Evolutionary conservation across 2,797 vertebrate genomes (phyloP).

Genomic region (Clangula hyemalis): DNA sequence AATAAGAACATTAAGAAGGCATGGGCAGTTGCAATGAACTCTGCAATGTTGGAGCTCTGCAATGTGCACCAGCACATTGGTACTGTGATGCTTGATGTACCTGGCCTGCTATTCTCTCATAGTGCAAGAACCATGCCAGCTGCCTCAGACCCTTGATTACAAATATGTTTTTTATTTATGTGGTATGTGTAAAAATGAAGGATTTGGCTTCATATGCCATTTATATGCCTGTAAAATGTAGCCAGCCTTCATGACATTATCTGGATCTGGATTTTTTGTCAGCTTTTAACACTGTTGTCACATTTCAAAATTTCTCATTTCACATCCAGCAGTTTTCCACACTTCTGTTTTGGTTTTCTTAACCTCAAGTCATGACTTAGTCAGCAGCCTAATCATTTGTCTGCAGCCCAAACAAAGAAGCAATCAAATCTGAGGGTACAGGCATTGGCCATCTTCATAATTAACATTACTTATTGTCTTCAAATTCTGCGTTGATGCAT

Average conservation of each 20-base stretch:
- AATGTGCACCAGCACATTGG: background rate
- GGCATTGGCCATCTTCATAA: background rate
- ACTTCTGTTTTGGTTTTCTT: background rate
- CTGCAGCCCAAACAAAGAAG: background rate
- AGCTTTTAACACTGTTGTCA: background rate
- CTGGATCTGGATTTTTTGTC: background rate
- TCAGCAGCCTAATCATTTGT: background rate
- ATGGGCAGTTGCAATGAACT: background rate
- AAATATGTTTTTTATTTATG: background rate
- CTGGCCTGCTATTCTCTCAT: background rate
- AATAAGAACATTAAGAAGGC: background rate
- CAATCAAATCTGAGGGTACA: background rate
- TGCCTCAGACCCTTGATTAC: rapidly evolving
- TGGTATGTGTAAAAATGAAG: background rate
- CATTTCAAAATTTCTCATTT: background rate
- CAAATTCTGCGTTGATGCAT: background rate
- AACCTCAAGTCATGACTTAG: background rate
- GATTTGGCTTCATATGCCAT: background rate
- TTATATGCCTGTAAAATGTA: background rate
- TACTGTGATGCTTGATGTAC: background rate
- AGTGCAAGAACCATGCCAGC: background rate
- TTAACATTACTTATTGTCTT: background rate
- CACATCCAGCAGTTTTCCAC: rapidly evolving
- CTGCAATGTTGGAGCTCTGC: background rate
- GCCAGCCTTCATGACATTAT: background rate